Base-by-base conservation (phyloP, 2,888 invertebrate genomes). In the Eupithecia subfuscata region DNA sequence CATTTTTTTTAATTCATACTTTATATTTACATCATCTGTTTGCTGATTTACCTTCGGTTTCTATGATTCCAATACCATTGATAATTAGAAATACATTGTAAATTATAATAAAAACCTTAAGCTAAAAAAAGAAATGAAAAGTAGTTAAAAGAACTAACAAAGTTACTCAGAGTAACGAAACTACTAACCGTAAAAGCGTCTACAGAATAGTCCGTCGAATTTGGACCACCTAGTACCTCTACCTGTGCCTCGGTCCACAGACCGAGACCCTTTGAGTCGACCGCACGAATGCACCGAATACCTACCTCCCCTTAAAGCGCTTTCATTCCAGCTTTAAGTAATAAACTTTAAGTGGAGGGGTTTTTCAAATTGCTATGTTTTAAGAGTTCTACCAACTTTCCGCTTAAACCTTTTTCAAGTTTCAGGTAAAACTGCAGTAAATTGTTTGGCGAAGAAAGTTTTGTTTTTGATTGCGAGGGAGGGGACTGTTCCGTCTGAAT, bases 281-380 rank as follows among this genome's bases (percentile, higher is more conserved):
- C 86, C 88, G 86, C 91, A 84, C 87, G 87, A 88, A 90, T 91
- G 89, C 89, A 88, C 86, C 84, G 84, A 89, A 90, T 92, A 88
- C 88, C 86, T 85, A 81, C 82, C 82, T 79, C 88, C 88, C 87
- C 87, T 88, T 86, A 86, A 88, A 90, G 87, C 82, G 86, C 84
- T 89, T 88, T 87, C 84, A 87, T 85, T 85, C 81, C 85, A 81
- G 83, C 84, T 86, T 80, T 82, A 84, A 87, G 87, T 88, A 87
- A 88, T 90, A 87, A 89, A 89, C 83, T 89, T 88, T 84, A 82
- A 79, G 75, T 83, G 78, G 80, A 81, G 73, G 52, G 79, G 79
- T 80, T 80, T 78, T 80, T 80, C 68, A 77, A 80, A 80, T 77
- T 77, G 77, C 76, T 76, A 76, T 77, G 76, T 73, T 79, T 78